phyloP scores from a whole-genome alignment of 2,888 invertebrate genomes.

The Caenorhabditis plicata region DNA sequence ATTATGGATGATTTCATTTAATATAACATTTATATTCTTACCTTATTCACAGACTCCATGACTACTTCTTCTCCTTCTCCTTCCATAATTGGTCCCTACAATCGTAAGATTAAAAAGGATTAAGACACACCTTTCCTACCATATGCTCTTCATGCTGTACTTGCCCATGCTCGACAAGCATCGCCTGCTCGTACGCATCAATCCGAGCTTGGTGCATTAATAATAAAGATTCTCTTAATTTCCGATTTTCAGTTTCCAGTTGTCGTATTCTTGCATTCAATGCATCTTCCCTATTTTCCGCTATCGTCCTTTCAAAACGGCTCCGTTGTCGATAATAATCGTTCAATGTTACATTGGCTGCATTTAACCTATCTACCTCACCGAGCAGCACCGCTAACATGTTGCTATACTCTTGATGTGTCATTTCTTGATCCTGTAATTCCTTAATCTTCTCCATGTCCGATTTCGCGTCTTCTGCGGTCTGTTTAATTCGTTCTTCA shows the following conservation, averaged over 20 bases:
- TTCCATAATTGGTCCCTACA: slow-evolving; percentile 22
- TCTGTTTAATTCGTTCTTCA: slow-evolving; percentile 20
- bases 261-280: slow-evolving; percentile 25
- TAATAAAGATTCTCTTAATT: slow-evolving; percentile 18
- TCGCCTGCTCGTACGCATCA: not conserved
- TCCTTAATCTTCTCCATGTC: slow-evolving; percentile 17
- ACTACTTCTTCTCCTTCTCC: slow-evolving; percentile 17
- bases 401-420: slow-evolving; percentile 22
- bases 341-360: slow-evolving; percentile 13
- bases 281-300: slow-evolving; percentile 12
- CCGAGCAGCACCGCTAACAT: slow-evolving; percentile 10
- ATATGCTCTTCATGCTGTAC: slow-evolving; percentile 13
- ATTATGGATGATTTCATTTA: not conserved
- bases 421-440: slow-evolving; percentile 17
- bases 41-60: slow-evolving; percentile 1
- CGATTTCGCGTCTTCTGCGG: slow-evolving; percentile 13
- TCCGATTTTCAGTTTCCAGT: slow-evolving; percentile 27
- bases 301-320: slow-evolving; percentile 16
- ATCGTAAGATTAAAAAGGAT: not conserved
- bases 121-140: slow-evolving; percentile 1
- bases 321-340: slow-evolving; percentile 24
- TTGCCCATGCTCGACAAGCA: slow-evolving; percentile 3
- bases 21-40: not conserved
- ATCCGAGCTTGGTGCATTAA: slow-evolving; percentile 9
- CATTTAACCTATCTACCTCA: slow-evolving; percentile 21